Evolutionary conservation across 2,113 vertebrate species (phyloP), one percentile per base, ranked within the genome.

Genomic region (Nicator chloris): DNA sequence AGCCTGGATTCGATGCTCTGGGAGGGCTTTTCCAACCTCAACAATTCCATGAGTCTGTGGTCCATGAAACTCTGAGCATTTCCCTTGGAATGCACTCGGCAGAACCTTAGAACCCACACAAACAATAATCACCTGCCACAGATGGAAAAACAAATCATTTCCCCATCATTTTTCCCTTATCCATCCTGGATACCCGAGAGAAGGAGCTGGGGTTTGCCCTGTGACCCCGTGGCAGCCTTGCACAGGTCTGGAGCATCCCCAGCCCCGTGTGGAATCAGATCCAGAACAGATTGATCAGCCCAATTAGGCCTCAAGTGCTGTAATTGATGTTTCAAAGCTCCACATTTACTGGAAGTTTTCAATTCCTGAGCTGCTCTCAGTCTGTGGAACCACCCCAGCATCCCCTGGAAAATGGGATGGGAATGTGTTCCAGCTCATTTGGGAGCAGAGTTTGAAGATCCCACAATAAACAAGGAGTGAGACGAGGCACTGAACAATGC

Each of bases 1-100:
- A 42, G 21, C 13, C 4, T 13, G 54, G 45, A 33, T 6, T 53
- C 0, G 0, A 4, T 35, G 33, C 4, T 5, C 54, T 22, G 27
- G 39, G n/a, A 20, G 10, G 23, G 10, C 5, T 78, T 86, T 69
- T 45, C 73, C 54, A 33, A 1, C 39, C 40, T 28, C 40, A 47
- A 1, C 7, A 60, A 51, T 51, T 82, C 80, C 37, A 1, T 3
- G 22, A 12, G 28, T 22, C 9, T 45, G 47, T 11, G 47, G 1
- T 39, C 49, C 33, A 9, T 12, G 28, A 45, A 54, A 31, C 28
- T 64, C 45, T 27, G 69, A 85, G 75, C 51, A 49, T 69, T 88
- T 80, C 45, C 31, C 65, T 77, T 6, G 14, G 44, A 79, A 72
- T 3, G 13, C 14, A 6, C 30, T 21, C 71, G 47, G 53, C 39